phyloP scores from a whole-genome alignment of 2,888 invertebrate species.

The Cinara cedri region DNA sequence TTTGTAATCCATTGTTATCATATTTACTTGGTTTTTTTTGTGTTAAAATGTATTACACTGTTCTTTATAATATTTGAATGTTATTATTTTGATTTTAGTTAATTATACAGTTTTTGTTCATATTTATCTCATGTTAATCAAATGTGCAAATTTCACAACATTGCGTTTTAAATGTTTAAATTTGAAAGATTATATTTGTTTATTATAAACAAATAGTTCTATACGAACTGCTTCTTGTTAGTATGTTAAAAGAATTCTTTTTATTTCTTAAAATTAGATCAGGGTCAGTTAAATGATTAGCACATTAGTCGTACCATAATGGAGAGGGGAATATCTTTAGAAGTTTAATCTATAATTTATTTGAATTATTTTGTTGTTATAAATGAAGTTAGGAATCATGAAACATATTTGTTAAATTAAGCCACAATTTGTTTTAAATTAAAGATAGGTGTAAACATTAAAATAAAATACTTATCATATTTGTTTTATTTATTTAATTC shows the following conservation, averaged over 20 bases:
- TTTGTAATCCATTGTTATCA: background rate
- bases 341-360: conserved; percentile 16
- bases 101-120: too few species aligned
- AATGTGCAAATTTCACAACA: too few species aligned
- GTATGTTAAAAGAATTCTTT: conserved; percentile 5
- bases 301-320: background rate
- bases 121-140: too few species aligned
- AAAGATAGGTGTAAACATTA: too few species aligned
- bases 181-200: conserved; percentile 14
- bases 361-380: conserved; percentile 9
- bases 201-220: background rate
- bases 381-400: too few species aligned
- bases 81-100: background rate
- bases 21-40: background rate
- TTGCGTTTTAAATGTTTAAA: too few species aligned
- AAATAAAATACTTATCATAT: too few species aligned
- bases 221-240: background rate
- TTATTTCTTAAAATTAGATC: conserved; percentile 26
- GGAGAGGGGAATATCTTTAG: background rate
- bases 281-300: conserved; percentile 18
- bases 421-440: too few species aligned
- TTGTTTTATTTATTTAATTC: too few species aligned
- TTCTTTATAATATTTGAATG: background rate
- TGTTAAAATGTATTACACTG: too few species aligned
- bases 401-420: too few species aligned